Percentiles rank a stretch among this genome's conserved stretches.
phyloP scores from a whole-genome alignment of 2,797 vertebrate species.

The Petrocephalus sullivani region DNA sequence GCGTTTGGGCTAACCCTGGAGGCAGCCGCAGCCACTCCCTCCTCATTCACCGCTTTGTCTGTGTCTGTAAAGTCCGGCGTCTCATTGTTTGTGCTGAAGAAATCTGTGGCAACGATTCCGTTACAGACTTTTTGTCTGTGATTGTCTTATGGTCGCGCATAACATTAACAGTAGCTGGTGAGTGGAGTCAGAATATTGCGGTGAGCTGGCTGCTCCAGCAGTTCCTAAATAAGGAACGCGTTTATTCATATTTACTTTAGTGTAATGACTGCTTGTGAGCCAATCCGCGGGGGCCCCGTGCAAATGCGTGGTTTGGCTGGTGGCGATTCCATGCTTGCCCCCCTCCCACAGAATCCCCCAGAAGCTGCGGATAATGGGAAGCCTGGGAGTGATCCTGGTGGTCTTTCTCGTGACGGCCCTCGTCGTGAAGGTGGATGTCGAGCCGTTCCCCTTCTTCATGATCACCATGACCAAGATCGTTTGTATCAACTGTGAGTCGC shows the following conservation, averaged over 20 bases:
- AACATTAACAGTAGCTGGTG: neutral
- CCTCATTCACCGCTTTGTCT: neutral
- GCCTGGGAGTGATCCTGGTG: slow-evolving; percentile 68
- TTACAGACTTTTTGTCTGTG: neutral
- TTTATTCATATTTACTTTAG: neutral
- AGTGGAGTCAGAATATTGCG: neutral
- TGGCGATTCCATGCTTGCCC: neutral
- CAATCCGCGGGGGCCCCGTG: neutral
- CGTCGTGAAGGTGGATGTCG: slow-evolving; percentile 69
- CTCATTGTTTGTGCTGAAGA: neutral
- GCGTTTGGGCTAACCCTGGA: too few relatives aligned
- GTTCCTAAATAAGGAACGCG: neutral
- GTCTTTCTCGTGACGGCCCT: slow-evolving; percentile 73
- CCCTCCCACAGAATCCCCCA: slow-evolving; percentile 60
- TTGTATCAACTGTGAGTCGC: slow-evolving; percentile 79
- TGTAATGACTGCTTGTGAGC: neutral
- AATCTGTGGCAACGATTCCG: neutral
- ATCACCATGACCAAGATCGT: slow-evolving; percentile 82
- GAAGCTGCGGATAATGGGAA: slow-evolving; percentile 72
- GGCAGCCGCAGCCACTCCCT: too few relatives aligned
- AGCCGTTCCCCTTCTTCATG: slow-evolving; percentile 70
- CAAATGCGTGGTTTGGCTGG: neutral
- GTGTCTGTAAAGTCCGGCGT: neutral
- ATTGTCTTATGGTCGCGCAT: neutral
- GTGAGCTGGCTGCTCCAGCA: neutral